These are phyloP conservation scores for Zonitis immaculata DNA, from an alignment of 2,888 invertebrate genomes.

Conservation along the genomic window DNA sequence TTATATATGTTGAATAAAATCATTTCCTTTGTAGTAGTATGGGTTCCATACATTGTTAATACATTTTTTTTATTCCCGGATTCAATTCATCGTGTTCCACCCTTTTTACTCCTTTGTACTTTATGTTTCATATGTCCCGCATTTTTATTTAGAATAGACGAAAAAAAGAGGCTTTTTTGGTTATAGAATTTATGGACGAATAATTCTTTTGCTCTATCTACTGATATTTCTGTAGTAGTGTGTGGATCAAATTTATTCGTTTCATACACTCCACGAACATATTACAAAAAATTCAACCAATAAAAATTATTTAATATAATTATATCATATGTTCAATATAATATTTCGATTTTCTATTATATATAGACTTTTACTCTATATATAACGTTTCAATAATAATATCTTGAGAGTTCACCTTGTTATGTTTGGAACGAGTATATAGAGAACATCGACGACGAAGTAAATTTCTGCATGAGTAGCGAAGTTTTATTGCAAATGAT, in stretches of 20 bases:
- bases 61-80: not conserved
- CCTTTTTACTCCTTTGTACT: conserved; percentile 8
- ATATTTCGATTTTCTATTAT: not conserved
- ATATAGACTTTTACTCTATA: not conserved
- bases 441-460: not conserved
- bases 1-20: not conserved
- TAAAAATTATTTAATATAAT: too few relatives aligned
- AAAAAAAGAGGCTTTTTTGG: conserved; percentile 12
- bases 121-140: conserved; percentile 11
- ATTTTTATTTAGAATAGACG: conserved; percentile 24
- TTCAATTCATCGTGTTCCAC: conserved; percentile 5
- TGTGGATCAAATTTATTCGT: not conserved
- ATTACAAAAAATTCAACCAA: too few relatives aligned
- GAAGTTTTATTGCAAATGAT: conserved; percentile 36
- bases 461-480: conserved; percentile 35
- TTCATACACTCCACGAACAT: not conserved
- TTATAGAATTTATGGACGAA: conserved; percentile 22
- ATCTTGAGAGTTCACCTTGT: conserved; percentile 31
- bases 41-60: not conserved
- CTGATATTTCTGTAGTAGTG: not conserved
- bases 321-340: too few relatives aligned
- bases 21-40: not conserved
- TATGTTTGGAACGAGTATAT: conserved; percentile 27
- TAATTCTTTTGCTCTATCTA: conserved; percentile 16
- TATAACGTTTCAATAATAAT: conserved; percentile 18